Percentiles rank a stretch among this genome's conserved stretches.
Conservation (phyloP, 2,797 vertebrate species). For the Cuniculus paca region DNA sequence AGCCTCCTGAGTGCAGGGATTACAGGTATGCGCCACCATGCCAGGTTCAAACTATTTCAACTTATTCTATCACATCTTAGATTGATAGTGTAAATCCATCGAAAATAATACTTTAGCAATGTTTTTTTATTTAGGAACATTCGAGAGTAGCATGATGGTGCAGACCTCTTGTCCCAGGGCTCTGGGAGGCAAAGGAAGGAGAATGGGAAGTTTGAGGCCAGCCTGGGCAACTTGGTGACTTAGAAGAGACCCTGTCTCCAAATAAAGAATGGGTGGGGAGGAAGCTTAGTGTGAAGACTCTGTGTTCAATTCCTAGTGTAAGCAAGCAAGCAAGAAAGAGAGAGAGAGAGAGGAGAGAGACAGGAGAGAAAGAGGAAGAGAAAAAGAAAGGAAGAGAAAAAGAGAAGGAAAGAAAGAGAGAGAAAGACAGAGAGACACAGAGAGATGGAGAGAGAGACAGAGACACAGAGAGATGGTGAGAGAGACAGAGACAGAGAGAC, state of each 20-base stretch:
- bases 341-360: too few species aligned
- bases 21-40: neutral
- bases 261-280: neutral
- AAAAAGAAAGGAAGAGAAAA: neutral
- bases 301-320: neutral
- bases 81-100: neutral
- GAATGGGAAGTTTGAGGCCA: neutral
- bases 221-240: neutral
- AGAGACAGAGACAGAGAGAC: too few species aligned
- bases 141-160: neutral
- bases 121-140: neutral
- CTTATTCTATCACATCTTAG: slow-evolving; percentile 25
- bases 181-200: neutral
- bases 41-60: neutral
- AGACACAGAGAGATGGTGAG: too few species aligned
- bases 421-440: neutral
- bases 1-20: neutral
- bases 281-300: neutral
- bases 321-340: neutral
- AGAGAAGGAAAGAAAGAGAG: neutral
- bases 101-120: neutral
- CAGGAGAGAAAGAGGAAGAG: too few species aligned
- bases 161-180: neutral
- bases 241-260: neutral
- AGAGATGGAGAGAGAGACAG: too few species aligned